Evolutionary conservation across 2,888 invertebrate species (phyloP).

Genomic region (Pristionchus japonicus): DNA sequence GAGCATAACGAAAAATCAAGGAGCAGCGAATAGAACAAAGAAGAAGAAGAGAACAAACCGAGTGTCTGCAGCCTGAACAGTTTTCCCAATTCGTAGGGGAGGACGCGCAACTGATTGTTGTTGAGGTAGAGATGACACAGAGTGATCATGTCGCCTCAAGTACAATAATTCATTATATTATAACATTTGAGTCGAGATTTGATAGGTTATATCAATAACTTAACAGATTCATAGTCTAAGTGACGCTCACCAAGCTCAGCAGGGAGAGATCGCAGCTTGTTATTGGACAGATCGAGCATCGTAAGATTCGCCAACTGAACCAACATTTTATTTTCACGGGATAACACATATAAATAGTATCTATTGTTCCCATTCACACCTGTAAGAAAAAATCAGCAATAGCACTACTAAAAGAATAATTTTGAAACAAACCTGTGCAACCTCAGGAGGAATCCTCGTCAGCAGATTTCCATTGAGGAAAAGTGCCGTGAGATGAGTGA

Average conservation of each 20-base stretch:
- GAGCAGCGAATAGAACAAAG: too few relatives aligned
- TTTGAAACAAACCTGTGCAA: slow-evolving; percentile 80
- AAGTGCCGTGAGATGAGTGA: slow-evolving; percentile 90
- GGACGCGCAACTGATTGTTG: slow-evolving; percentile 91
- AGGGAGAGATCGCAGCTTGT: slow-evolving; percentile 93
- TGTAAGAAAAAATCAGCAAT: not conserved
- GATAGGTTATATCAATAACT: not conserved
- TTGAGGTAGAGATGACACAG: slow-evolving; percentile 94
- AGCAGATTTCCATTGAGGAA: slow-evolving; percentile 96
- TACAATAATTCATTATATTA: not conserved
- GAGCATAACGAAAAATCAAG: too few relatives aligned
- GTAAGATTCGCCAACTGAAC: slow-evolving; percentile 84
- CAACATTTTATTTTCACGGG: not conserved
- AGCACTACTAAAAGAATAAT: not conserved
- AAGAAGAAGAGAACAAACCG: slow-evolving; percentile 81
- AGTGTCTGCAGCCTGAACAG: slow-evolving; percentile 94
- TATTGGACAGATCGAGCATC: slow-evolving; percentile 91
- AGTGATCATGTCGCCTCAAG: slow-evolving; percentile 85
- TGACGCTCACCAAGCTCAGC: slow-evolving; percentile 85
- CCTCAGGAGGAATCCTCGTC: slow-evolving; percentile 89
- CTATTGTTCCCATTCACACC: too few relatives aligned
- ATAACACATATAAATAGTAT: too few relatives aligned
- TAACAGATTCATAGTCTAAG: not conserved
- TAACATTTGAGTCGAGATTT: not conserved
- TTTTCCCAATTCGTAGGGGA: slow-evolving; percentile 97